phyloP scores from a whole-genome alignment of 2,888 invertebrate genomes.

The Allophyes oxyacanthae region DNA sequence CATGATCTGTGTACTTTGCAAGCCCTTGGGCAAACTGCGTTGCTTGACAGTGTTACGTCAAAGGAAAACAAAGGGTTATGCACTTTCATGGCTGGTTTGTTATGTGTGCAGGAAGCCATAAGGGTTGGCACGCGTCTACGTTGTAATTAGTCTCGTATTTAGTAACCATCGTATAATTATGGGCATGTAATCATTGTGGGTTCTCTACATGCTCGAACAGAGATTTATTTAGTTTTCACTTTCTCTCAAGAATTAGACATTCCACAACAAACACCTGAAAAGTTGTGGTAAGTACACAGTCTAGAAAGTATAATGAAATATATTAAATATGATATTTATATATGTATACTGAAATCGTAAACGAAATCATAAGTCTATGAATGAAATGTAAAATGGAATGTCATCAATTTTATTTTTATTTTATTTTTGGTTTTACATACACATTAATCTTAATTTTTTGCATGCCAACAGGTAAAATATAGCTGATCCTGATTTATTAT shows the following conservation, averaged over 20 bases:
- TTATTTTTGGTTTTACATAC: no score
- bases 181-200: neutral
- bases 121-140: slow-evolving; percentile 8
- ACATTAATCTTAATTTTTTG: no score
- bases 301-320: no score
- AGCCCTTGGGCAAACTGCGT: slow-evolving; percentile 70
- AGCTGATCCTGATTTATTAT: no score
- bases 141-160: slow-evolving; percentile 18
- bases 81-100: slow-evolving; percentile 47
- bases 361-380: no score
- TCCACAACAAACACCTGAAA: no score
- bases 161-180: neutral
- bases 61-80: slow-evolving; percentile 57
- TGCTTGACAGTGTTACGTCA: slow-evolving; percentile 62
- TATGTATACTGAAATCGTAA: no score
- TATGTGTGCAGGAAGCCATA: slow-evolving; percentile 22
- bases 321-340: no score
- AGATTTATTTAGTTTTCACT: neutral
- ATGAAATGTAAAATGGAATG: no score
- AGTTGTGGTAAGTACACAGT: no score
- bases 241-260: neutral
- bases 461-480: no score
- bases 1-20: slow-evolving; percentile 78
- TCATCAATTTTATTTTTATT: no score
- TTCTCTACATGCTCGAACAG: neutral